These are phyloP conservation scores for Liposcelis brunnea DNA, from an alignment of 2,888 invertebrate genomes.

Conservation along the genomic window DNA sequence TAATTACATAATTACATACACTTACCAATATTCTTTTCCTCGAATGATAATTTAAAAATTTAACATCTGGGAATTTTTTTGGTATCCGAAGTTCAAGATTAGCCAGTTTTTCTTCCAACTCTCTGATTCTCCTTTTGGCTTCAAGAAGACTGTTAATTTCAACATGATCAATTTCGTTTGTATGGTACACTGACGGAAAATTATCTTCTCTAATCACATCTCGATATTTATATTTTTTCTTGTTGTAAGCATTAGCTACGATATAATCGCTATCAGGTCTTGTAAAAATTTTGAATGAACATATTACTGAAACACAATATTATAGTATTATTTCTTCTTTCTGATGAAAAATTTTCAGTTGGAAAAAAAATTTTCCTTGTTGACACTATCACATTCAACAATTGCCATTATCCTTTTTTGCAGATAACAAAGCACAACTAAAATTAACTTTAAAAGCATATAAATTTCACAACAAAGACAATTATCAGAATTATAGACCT, in stretches of 20 bases:
- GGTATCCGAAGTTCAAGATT: slow-evolving; percentile 47
- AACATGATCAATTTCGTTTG: slow-evolving; percentile 2
- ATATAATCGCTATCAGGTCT: slow-evolving; percentile 9
- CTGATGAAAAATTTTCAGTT: neutral
- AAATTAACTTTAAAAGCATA: too few relatives aligned
- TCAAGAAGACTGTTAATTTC: slow-evolving; percentile 34
- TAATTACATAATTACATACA: neutral
- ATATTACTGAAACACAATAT: neutral
- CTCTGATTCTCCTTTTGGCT: slow-evolving; percentile 43
- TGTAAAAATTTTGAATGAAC: slow-evolving; percentile 6
- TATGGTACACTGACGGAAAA: slow-evolving; percentile 1
- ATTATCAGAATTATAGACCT: too few relatives aligned
- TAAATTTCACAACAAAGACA: too few relatives aligned
- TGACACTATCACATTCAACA: too few relatives aligned
- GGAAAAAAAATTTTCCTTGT: too few relatives aligned
- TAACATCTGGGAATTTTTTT: slow-evolving; percentile 78
- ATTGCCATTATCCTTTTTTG: too few relatives aligned
- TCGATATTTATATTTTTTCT: slow-evolving; percentile 16
- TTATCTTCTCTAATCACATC: slow-evolving; percentile 12
- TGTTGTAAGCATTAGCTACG: slow-evolving; percentile 14
- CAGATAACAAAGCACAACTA: too few relatives aligned
- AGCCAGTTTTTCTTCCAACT: slow-evolving; percentile 53
- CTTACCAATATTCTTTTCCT: slow-evolving; percentile 79
- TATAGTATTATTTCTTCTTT: neutral
- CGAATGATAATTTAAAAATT: slow-evolving; percentile 78